Evolutionary conservation across 2,888 invertebrate species (phyloP), one percentile per base, ranked within the genome.

Genomic region (Lycia hirtaria): DNA sequence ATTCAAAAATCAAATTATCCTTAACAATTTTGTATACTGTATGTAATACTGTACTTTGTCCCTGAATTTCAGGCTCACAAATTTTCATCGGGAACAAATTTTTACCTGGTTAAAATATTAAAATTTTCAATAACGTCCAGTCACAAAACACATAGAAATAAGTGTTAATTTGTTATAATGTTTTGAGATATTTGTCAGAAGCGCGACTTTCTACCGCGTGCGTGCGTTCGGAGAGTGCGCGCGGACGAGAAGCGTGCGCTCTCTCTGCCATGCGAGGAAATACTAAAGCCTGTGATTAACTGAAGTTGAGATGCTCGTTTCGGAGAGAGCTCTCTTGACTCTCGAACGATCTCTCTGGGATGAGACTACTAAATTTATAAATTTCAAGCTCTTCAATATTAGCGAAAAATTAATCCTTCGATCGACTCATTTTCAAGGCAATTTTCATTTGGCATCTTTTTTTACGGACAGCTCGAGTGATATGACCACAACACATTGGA

Each of bases 131-230:
- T 45, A 41, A 20, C 44, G 28, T 58, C 52, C 51, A 54, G 24
- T 53, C 54, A 61, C 53, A 49, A 55, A 53, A 45, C 37, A 48
- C 44, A 43, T 48, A 17, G 14, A 30, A n/a, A 12, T 10, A 22
- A 30, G 22, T n/a, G n/a, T 14, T 20, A 4, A 45, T 32, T 12
- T 55, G 44, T 40, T 20, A 28, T 54, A 32, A 20, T 55, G 52
- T n/a, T 32, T 33, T 10, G 0, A 32, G 30, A 62, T 55, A 55
- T 61, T 60, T 59, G 17, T 32, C 14, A 15, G 69, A 17, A 24
- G 35, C 75, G 73, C 64, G 69, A 74, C 73, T 73, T 75, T 76
- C 72, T 74, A 79, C 71, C 72, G 77, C 73, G 72, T 71, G 72
- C 72, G 74, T 68, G 52, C 28, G 50, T 38, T 47, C 37, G 35